Evolutionary conservation across 1,140 invertebrate genomes (phyloP).

Genomic region (Lepidostoma basale): DNA sequence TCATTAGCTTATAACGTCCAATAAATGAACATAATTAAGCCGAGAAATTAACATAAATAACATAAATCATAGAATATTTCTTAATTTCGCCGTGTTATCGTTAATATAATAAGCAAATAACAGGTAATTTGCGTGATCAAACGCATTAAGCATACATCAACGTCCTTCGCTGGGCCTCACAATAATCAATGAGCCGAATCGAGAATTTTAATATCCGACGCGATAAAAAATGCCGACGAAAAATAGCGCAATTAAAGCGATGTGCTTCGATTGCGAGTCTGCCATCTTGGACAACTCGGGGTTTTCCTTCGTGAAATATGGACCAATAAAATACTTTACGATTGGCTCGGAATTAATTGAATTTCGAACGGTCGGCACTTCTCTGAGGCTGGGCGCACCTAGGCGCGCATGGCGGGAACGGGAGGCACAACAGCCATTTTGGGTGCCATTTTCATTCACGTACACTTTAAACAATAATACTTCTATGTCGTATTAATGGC

Average conservation of each 20-base stretch:
- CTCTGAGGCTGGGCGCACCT: no score
- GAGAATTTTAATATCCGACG: background rate
- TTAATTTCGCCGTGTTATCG: conserved; percentile 15
- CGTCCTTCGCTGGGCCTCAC: background rate
- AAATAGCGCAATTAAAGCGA: conserved; percentile 9
- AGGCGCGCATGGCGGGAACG: no score
- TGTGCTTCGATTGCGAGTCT: background rate
- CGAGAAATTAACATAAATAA: background rate
- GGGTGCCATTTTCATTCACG: no score
- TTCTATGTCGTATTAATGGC: no score
- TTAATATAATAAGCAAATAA: conserved; percentile 17
- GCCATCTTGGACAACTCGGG: background rate
- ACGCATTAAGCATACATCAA: conserved; percentile 1
- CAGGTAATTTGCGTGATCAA: conserved; percentile 8
- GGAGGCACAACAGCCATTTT: no score
- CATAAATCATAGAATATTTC: conserved; percentile 4
- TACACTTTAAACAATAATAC: no score
- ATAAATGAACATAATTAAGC: conserved; percentile 1
- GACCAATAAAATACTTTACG: conserved; percentile 23
- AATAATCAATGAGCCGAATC: background rate
- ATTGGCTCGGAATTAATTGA: conserved; percentile 23
- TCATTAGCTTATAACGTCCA: background rate
- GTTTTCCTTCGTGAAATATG: conserved; percentile 18
- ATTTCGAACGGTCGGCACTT: conserved; percentile 26
- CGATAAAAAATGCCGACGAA: background rate